Evolutionary conservation across 2,797 vertebrate genomes (phyloP).

Genomic region (Myiotriccus ornatus): DNA sequence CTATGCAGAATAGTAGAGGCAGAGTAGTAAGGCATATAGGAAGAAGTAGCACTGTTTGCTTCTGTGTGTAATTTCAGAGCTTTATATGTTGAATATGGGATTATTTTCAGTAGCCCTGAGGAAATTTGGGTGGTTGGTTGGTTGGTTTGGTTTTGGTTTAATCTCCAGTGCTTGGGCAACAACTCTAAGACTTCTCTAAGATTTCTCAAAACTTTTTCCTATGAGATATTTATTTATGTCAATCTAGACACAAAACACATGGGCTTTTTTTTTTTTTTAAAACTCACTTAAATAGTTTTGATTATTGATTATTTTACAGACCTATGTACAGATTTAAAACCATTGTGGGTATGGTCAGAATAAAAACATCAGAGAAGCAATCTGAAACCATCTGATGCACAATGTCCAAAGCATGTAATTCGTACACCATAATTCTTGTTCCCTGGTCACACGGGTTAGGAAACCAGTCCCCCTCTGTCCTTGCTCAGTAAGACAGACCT

Average conservation of each 20-base stretch:
- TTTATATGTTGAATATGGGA: not conserved
- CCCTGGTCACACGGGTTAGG: not conserved
- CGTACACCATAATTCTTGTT: not conserved
- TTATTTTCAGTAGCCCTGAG: not conserved
- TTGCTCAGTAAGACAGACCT: not conserved
- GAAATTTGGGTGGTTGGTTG: not conserved
- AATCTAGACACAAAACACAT: not conserved
- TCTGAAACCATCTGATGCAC: fast-evolving
- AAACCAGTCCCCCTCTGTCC: not conserved
- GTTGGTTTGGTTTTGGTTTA: not conserved
- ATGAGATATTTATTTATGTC: not conserved
- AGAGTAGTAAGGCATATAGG: not conserved
- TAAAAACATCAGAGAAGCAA: not conserved
- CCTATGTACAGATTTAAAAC: not conserved
- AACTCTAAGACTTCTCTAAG: not conserved
- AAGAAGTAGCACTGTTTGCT: not conserved
- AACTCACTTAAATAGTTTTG: not conserved
- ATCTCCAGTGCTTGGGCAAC: not conserved
- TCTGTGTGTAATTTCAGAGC: not conserved
- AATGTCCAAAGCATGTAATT: not conserved
- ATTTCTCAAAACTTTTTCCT: not conserved
- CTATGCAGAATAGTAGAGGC: not conserved
- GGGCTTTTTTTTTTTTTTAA: not conserved
- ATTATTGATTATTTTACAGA: not conserved
- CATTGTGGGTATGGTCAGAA: not conserved